Conservation (phyloP, 1,140 invertebrate species). For the Penaeus vannamei region DNA sequence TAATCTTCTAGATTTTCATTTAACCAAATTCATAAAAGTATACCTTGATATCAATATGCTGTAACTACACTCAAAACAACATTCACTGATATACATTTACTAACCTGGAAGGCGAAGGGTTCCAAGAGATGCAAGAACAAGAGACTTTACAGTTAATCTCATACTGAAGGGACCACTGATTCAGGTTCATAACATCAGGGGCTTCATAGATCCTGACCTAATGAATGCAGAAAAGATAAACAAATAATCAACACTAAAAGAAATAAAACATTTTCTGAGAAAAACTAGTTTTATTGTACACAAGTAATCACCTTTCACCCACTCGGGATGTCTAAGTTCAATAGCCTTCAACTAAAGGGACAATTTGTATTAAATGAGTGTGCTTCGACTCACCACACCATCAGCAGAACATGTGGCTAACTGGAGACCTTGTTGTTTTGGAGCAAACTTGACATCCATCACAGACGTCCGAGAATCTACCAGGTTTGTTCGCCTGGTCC, state of each 20-base stretch:
- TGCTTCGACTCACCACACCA: conserved; percentile 73
- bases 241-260: background rate
- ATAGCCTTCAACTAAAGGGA: background rate
- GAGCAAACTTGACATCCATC: conserved; percentile 95
- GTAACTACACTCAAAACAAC: no score
- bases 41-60: no score
- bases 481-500: conserved; percentile 91
- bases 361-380: background rate
- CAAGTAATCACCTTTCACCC: no score
- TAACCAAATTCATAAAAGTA: no score
- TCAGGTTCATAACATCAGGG: conserved; percentile 98
- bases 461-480: conserved; percentile 85
- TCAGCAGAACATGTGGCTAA: conserved; percentile 91
- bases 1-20: no score
- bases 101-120: conserved; percentile 78
- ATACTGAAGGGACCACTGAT: conserved; percentile 95
- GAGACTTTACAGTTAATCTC: conserved; percentile 86
- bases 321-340: background rate
- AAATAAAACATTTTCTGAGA: background rate
- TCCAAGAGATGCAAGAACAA: conserved; percentile 91
- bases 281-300: background rate
- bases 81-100: background rate
- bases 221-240: background rate
- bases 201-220: conserved; percentile 97
- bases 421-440: conserved; percentile 92